Evolutionary conservation across 2,113 vertebrate genomes (phyloP).

Genomic region (Cariama cristata): DNA sequence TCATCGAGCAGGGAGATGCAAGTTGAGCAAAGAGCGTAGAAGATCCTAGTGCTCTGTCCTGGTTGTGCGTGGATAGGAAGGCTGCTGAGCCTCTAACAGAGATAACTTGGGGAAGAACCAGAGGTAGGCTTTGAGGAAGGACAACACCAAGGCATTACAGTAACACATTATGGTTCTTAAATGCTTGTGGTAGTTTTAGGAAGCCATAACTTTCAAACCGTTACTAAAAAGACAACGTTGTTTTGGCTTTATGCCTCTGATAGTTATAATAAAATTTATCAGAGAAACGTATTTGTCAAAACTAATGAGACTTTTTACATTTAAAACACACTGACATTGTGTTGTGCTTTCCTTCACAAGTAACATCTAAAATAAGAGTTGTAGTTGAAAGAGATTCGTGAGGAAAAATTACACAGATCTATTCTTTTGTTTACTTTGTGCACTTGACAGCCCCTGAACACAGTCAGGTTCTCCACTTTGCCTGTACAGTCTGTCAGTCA

Average conservation of each 20-base stretch:
- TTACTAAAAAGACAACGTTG: not conserved
- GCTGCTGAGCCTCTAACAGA: not conserved
- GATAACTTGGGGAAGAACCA: not conserved
- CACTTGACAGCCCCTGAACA: constrained; percentile 42
- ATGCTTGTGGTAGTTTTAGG: not conserved
- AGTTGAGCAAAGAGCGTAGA: not conserved
- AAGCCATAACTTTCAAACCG: not conserved
- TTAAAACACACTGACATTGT: not conserved
- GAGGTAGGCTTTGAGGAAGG: not conserved
- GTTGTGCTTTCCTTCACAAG: not conserved
- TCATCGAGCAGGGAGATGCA: not conserved
- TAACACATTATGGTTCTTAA: not conserved
- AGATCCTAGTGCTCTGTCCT: not conserved
- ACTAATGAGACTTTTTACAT: not conserved
- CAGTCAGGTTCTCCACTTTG: not conserved
- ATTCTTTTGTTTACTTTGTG: constrained; percentile 42
- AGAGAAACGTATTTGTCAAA: not conserved
- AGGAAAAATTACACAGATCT: constrained; percentile 46
- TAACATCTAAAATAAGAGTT: not conserved
- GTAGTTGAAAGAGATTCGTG: not conserved
- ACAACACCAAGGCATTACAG: not conserved
- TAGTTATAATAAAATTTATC: not conserved
- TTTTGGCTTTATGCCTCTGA: not conserved
- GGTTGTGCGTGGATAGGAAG: not conserved
- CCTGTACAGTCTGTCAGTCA: constrained; percentile 50